These are phyloP conservation scores for Habrosyne pyritoides DNA, from an alignment of 2,888 invertebrate species.

Conservation along the genomic window DNA sequence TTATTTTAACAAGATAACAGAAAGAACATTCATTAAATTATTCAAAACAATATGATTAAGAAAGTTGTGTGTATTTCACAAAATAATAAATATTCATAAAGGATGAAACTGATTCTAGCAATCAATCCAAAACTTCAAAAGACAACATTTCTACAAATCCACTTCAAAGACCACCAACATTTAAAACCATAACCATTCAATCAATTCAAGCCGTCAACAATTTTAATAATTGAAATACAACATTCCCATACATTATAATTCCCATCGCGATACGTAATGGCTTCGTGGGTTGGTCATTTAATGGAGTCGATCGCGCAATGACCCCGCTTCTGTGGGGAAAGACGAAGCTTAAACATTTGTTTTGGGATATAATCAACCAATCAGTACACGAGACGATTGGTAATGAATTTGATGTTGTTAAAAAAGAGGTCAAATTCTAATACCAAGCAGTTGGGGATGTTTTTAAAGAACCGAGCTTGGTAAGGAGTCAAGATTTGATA, in stretches of 20 bases:
- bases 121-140: background rate
- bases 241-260: slow-evolving; percentile 32
- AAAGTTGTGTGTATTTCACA: too few species aligned
- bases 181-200: slow-evolving; percentile 11
- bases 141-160: background rate
- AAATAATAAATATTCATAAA: background rate
- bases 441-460: too few species aligned
- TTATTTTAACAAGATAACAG: too few species aligned
- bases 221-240: slow-evolving; percentile 24
- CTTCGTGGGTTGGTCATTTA: slow-evolving; percentile 57
- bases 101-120: background rate
- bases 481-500: background rate
- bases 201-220: slow-evolving; percentile 19
- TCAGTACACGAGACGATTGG: slow-evolving; percentile 34
- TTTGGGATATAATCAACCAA: slow-evolving; percentile 62
- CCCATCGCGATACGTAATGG: slow-evolving; percentile 61
- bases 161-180: background rate
- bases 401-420: background rate
- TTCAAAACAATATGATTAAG: too few species aligned
- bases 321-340: slow-evolving; percentile 61
- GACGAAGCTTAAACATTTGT: slow-evolving; percentile 52
- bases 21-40: too few species aligned
- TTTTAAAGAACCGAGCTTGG: too few species aligned
- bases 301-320: slow-evolving; percentile 74
- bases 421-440: background rate